Base-by-base conservation (phyloP, 2,113 vertebrate genomes). In the Actenoides hombroni region DNA sequence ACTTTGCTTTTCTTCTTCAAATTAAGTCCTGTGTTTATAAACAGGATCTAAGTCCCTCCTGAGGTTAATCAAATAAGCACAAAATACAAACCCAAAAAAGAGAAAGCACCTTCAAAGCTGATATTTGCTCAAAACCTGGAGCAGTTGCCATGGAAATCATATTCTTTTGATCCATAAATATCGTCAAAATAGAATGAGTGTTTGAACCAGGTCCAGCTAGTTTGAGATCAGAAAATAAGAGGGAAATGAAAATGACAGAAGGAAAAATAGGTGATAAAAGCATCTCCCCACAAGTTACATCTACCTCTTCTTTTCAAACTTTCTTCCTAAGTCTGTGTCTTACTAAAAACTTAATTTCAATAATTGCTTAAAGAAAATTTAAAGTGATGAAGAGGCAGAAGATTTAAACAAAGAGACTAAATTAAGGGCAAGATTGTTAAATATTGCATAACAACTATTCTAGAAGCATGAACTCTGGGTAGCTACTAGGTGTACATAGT, bases 131-230 rank as follows among this genome's bases (percentile, higher is more conserved):
- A 97, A 97, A 98, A 97, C 65, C 81, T 88, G 29, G 56, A 90
- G 65, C 82, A 69, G 91, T 98, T 97, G 54, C 95, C 90, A 98
- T 97, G 96, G 96, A 97, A 98, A 98, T 97, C 68, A 94, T 92
- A 87, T 86, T 97, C 89, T 94, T 96, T 94, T 96, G 95, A 96
- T 97, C 85, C 79, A 90, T 92, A 97, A 93, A 71, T 94, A 96
- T 86, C 90, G 1, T 95, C 91, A 96, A 96, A 90, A 95, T 96
- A 96, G 81, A 84, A 96, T 88, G 59, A 91, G 82, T 60, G 94
- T 94, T 95, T 96, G 93, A 97, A 95, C 28, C 40, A 77, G 10
- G 92, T 86, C 83, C 92, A 93, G 46, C 26, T 86, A 90, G 37
- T 80, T 29, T 92, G 40, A 81, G 95, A 95, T 94, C 59, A 61